These are phyloP conservation scores for Sicus ferrugineus DNA, from an alignment of 2,888 invertebrate genomes.

Conservation along the genomic window DNA sequence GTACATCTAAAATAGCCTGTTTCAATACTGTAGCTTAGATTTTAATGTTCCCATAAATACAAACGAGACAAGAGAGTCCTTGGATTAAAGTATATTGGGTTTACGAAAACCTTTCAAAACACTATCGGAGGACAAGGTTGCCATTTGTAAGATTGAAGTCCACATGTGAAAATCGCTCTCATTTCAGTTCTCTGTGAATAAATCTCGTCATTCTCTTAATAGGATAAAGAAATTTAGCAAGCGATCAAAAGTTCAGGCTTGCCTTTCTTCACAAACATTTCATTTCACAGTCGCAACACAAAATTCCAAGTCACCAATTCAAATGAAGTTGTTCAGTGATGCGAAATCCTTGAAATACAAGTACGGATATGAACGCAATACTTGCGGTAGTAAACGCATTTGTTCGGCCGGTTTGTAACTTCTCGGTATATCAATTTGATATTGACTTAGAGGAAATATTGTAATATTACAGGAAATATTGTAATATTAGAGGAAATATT, in stretches of 20 bases:
- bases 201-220: background rate
- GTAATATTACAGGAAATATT: no score
- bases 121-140: background rate
- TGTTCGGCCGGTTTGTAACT: constrained; percentile 52
- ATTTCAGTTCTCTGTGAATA: constrained; percentile 16
- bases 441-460: no score
- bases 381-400: constrained; percentile 33
- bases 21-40: background rate
- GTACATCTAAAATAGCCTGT: no score
- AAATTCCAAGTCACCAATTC: background rate
- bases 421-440: no score
- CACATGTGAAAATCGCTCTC: constrained; percentile 11
- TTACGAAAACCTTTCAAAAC: background rate
- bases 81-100: no score
- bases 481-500: no score
- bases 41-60: no score
- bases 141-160: constrained; percentile 13
- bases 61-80: no score
- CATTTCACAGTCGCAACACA: constrained; percentile 21
- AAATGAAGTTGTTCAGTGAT: constrained; percentile 26
- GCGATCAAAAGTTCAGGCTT: background rate
- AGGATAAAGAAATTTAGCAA: background rate
- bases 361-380: background rate
- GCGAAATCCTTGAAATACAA: background rate
- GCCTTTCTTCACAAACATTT: constrained; percentile 4